Evolutionary conservation across 2,113 vertebrate genomes (phyloP), one percentile per base, ranked within the genome.

Genomic region (Indri indri): DNA sequence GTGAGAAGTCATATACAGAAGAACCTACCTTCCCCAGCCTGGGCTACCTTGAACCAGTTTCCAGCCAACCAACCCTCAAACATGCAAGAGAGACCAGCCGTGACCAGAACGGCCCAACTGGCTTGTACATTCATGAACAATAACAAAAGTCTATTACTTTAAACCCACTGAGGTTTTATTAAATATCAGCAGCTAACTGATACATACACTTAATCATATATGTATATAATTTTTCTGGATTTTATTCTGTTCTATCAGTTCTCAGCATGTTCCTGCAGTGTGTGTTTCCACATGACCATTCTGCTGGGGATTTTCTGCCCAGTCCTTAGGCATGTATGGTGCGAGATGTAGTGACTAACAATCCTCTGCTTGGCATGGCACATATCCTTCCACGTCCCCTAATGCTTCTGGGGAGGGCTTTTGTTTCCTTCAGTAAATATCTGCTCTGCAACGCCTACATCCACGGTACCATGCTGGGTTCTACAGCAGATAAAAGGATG

Each of bases 361-460:
- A 3, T 42, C n/a, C 16, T 65, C 76, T 27, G 6, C 61, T 20
- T 30, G 42, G 47, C 27, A 10, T 10, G 4, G 20, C 42, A 63
- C 23, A 1, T 9, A 10, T 61, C 66, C 59, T 66, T 59, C 45
- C 52, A 37, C 0, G 6, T 10, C 20, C 11, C 23, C 32, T 52
- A 47, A 22, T 16, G 59, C 18, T 65, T 63, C 59, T 66, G 23
- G 34, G 14, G 11, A 34, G 6, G 3, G 37, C 10, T 84, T 61
- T 37, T 16, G 14, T 61, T 80, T 80, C 40, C 70, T 65, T 40
- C 1, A 17, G 3, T 74, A 42, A 74, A 23, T 50, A 54, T 59
- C 50, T 23, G 1, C 9, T 37, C 5, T 5, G 23, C 0, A 32
- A 3, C n/a, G 16, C 4, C 50, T 20, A 1, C 20, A 1, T 11